A percentile compares a stretch with the other conserved stretches of the same genome.
phyloP scores from a whole-genome alignment of 2,888 invertebrate genomes.

The Notocelia uddmanniana region DNA sequence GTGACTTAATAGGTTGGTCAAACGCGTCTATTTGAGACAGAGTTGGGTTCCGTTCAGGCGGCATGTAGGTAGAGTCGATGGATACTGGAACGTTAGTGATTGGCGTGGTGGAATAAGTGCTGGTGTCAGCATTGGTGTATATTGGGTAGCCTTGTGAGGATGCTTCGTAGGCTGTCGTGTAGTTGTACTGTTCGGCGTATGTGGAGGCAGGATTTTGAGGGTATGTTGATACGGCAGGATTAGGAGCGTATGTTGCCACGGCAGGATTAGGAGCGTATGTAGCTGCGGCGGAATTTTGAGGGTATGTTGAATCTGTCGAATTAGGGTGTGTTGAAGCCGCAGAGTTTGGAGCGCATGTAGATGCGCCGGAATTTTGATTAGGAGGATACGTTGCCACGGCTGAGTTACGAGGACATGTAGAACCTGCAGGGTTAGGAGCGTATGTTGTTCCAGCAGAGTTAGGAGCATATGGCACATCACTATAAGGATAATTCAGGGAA shows the following conservation, averaged over 20 bases:
- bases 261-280: conserved; percentile 36
- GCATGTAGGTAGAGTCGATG: conserved; percentile 55
- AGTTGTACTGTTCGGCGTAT: conserved; percentile 56
- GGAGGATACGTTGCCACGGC: not conserved
- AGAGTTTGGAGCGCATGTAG: not conserved
- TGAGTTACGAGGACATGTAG: conserved; percentile 35
- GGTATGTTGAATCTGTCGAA: not conserved
- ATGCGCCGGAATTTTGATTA: not conserved
- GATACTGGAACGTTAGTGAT: conserved; percentile 56
- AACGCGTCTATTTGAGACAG: conserved; percentile 68
- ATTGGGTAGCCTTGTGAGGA: conserved; percentile 65
- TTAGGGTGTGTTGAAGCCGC: not conserved
- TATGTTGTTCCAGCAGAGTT: conserved; percentile 47
- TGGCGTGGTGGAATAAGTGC: conserved; percentile 58
- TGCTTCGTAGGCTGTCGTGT: conserved; percentile 59
- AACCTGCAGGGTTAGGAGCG: conserved; percentile 49
- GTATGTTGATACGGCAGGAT: conserved; percentile 33
- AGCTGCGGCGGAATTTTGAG: conserved; percentile 48
- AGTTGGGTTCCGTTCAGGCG: conserved; percentile 51
- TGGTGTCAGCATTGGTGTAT: conserved; percentile 65
- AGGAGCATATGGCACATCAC: conserved; percentile 50
- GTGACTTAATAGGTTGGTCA: conserved; percentile 79
- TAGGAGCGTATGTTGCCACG: conserved; percentile 46
- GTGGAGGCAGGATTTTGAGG: conserved; percentile 37
- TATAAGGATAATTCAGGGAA: conserved; percentile 66